These are phyloP conservation scores for Himalopsyche japonica DNA, from an alignment of 2,888 invertebrate genomes.

Conservation along the genomic window DNA sequence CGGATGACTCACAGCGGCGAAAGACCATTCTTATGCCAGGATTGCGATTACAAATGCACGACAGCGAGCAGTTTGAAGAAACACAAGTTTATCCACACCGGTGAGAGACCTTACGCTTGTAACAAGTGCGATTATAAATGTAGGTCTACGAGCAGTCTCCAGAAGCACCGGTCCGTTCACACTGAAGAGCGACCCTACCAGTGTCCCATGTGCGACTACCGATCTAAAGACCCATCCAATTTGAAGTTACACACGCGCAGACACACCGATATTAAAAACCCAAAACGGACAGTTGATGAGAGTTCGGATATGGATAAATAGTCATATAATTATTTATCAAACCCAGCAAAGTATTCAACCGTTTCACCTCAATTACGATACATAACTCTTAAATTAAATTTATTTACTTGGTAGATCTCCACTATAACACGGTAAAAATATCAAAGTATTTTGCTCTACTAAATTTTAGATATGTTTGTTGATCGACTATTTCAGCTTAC, in stretches of 20 bases:
- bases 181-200: not conserved
- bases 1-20: not conserved
- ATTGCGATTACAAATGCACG: not conserved
- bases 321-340: no score
- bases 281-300: no score
- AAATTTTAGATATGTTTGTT: no score
- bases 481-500: no score
- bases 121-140: not conserved
- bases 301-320: no score
- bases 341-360: no score
- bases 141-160: not conserved
- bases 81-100: not conserved
- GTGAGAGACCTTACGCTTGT: not conserved
- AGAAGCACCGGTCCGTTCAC: not conserved
- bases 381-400: no score
- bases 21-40: not conserved
- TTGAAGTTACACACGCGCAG: constrained; percentile 14
- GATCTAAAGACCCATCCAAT: not conserved
- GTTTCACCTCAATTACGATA: no score
- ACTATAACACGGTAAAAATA: no score
- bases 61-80: not conserved
- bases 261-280: constrained; percentile 6
- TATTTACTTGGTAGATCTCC: no score
- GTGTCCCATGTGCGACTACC: not conserved
- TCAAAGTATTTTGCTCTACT: no score